Evolutionary conservation across 2,888 invertebrate genomes (phyloP).

Genomic region (Rotaria magnacalcarata): DNA sequence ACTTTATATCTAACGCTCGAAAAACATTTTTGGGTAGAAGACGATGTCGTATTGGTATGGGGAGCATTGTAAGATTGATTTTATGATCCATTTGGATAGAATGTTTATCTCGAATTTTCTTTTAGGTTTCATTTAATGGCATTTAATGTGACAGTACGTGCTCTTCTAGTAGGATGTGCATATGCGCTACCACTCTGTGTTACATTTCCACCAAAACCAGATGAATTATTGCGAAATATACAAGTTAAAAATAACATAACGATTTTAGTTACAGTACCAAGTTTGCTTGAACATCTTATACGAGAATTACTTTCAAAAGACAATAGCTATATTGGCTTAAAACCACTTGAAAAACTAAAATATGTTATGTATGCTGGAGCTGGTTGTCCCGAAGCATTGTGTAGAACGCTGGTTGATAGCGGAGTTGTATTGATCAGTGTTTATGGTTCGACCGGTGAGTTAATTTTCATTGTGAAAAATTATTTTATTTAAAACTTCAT

Average conservation of each 20-base stretch:
- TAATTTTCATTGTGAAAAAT: not conserved
- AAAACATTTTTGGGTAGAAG: not conserved
- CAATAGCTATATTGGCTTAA: not conserved
- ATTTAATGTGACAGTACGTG: not conserved
- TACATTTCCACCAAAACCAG: not conserved
- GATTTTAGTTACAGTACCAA: not conserved
- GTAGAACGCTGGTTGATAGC: not conserved
- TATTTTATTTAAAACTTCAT: too few relatives aligned
- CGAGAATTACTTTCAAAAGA: not conserved
- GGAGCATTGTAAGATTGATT: not conserved
- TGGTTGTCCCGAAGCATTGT: not conserved
- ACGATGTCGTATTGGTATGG: not conserved
- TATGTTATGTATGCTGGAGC: not conserved
- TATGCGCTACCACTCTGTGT: conserved; percentile 9
- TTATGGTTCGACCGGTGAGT: not conserved
- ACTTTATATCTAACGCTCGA: not conserved
- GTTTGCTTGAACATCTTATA: conserved; percentile 10
- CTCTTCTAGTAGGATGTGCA: not conserved
- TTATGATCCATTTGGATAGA: not conserved
- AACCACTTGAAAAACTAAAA: not conserved
- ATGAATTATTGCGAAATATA: conserved; percentile 7
- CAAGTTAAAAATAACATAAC: not conserved
- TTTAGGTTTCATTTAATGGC: not conserved
- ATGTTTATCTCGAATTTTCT: too few relatives aligned
- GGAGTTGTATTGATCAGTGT: not conserved